Percentiles rank a stretch among this genome's conserved stretches.
Evolutionary conservation across 1,140 invertebrate genomes (phyloP).

Genomic region (Orius insidiosus): DNA sequence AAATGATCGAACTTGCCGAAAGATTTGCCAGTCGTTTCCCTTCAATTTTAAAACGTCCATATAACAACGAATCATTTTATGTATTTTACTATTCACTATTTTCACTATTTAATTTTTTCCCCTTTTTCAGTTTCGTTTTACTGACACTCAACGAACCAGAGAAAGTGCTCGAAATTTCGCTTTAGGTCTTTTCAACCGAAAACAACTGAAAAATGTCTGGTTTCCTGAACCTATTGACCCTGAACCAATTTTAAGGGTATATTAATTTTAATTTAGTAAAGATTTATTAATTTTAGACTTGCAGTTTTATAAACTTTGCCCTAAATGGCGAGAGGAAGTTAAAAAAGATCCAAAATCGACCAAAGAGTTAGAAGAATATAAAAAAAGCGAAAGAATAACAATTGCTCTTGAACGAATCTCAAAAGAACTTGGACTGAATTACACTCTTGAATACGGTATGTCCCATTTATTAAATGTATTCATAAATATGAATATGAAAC

Average conservation of each 20-base stretch:
- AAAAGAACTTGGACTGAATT: slow-evolving; percentile 37
- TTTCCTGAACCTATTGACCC: slow-evolving; percentile 41
- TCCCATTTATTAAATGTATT: not conserved
- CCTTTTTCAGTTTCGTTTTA: slow-evolving; percentile 48
- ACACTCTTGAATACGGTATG: slow-evolving; percentile 31
- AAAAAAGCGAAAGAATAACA: slow-evolving; percentile 37
- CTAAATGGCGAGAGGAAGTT: slow-evolving; percentile 50
- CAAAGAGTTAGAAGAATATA: slow-evolving; percentile 42
- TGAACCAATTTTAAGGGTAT: slow-evolving; percentile 53
- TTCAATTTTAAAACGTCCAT: slow-evolving; percentile 33
- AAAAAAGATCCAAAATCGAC: slow-evolving; percentile 53
- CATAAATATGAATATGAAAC: not conserved
- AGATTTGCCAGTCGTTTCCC: slow-evolving; percentile 47
- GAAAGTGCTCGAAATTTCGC: slow-evolving; percentile 55
- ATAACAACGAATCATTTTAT: slow-evolving; percentile 35
- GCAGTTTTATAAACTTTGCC: slow-evolving; percentile 68
- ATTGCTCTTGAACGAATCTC: slow-evolving; percentile 39
- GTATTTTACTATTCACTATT: too few relatives aligned
- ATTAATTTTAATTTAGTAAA: slow-evolving; percentile 5
- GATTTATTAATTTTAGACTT: slow-evolving; percentile 25
- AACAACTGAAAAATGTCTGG: slow-evolving; percentile 34
- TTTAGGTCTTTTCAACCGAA: slow-evolving; percentile 48
- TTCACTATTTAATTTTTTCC: slow-evolving; percentile 12
- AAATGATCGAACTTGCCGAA: slow-evolving; percentile 42
- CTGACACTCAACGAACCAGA: slow-evolving; percentile 50